Evolutionary conservation across 1,140 invertebrate genomes (phyloP), one percentile per base, ranked within the genome.

Genomic region (Epicauta chinensis): DNA sequence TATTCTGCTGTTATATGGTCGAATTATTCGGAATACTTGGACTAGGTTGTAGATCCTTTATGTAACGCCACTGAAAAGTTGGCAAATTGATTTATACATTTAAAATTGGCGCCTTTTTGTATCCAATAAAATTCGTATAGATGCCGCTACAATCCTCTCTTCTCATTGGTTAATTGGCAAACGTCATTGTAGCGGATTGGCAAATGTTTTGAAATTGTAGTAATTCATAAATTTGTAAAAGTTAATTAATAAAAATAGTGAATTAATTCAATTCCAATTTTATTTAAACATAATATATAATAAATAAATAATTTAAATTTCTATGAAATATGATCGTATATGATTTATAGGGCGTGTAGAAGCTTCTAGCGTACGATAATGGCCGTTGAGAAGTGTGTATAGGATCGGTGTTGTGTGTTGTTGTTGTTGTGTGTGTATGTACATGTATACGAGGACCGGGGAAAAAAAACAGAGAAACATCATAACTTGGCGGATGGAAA

Each of bases 191-290:
- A 60, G 60, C 54, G 55, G 58, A 59, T 41, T 53, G 34, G 53
- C 52, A 41, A 53, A 49, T 62, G 58, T 64, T 64, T 64, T 64
- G 60, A 60, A 60, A 37, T 53, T 62, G 55, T 53, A 16, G 50
- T 55, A 58, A 54, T 58, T 53, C 36, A 34, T 42, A 45, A 38
- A 51, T 47, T 51, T 53, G 7, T 35, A 16, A 23, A 23, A 5
- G 23, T 23, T 23, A 23, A 23, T 45, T 12, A 48, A 31, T 13
- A 48, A 42, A 34, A 17, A 16, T 10, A 43, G n/a, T 53, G n/a
- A 45, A 11, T 4, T n/a, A n/a, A n/a, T n/a, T n/a, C n/a, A n/a
- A n/a, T n/a, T n/a, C n/a, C n/a, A n/a, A n/a, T 44, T 11, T 5
- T 35, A 30, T 29, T 38, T 34, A 42, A 30, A 41, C 3, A 11